Percentiles rank a stretch among this genome's conserved stretches.
Conservation (phyloP, 2,888 invertebrate species). For the Ophion ventricosus region DNA sequence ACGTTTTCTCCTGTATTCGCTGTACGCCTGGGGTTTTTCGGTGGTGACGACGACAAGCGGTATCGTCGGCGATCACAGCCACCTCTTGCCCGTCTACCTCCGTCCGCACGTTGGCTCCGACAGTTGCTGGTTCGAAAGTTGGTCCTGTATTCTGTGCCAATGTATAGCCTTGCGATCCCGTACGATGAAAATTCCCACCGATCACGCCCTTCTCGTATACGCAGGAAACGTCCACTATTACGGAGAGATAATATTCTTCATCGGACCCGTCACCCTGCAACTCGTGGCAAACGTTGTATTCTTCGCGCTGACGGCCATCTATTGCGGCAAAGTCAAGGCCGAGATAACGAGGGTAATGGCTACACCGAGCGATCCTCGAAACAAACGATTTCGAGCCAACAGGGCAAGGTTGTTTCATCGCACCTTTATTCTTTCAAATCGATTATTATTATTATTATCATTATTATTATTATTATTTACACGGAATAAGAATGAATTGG, state of each 20-base stretch:
- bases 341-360: conserved; percentile 90
- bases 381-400: conserved; percentile 87
- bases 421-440: neutral
- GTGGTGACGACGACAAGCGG: conserved; percentile 85
- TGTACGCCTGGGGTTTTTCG: conserved; percentile 90
- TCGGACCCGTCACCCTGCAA: conserved; percentile 87
- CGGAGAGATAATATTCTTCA: conserved; percentile 85
- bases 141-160: conserved; percentile 79
- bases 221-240: conserved; percentile 66
- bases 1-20: conserved; percentile 87
- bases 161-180: too few species aligned
- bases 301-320: conserved; percentile 88
- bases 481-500: neutral
- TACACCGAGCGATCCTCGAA: conserved; percentile 86
- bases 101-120: conserved; percentile 87
- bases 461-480: neutral
- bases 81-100: conserved; percentile 83
- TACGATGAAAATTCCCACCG: neutral
- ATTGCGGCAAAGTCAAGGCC: conserved; percentile 89
- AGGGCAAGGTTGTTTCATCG: conserved; percentile 87
- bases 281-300: conserved; percentile 87
- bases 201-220: conserved; percentile 35
- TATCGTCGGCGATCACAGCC: conserved; percentile 85
- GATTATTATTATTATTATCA: neutral
- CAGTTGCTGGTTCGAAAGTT: conserved; percentile 88